A percentile compares a stretch with the other conserved stretches of the same genome.
Evolutionary conservation across 2,113 vertebrate genomes (phyloP).

Genomic region (Rhea americana): DNA sequence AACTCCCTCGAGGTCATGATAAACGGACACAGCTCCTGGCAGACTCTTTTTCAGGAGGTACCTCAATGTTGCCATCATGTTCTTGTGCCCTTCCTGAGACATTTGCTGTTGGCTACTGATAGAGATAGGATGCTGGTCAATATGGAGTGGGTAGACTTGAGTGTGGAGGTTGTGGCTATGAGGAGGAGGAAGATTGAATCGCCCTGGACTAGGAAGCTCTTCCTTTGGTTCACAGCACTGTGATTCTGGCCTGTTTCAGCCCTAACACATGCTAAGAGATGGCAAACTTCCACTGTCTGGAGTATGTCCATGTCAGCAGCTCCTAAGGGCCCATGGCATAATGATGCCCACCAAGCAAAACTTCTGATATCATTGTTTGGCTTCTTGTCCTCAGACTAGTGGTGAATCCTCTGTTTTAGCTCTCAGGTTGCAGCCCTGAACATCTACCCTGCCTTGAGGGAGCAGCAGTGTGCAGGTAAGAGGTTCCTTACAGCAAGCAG

Average conservation of each 20-base stretch:
- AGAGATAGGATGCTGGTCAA: neutral
- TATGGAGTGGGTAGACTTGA: neutral
- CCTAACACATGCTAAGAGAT: neutral
- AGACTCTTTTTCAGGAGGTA: neutral
- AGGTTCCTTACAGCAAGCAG: neutral
- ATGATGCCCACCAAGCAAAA: neutral
- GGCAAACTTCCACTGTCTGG: neutral
- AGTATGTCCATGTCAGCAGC: neutral
- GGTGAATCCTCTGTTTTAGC: neutral
- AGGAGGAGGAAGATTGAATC: neutral
- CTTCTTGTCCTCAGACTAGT: neutral
- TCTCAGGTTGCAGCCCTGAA: neutral
- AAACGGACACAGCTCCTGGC: neutral
- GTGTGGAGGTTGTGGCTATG: neutral
- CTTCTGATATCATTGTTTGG: neutral
- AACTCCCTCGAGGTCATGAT: neutral
- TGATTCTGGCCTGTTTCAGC: neutral
- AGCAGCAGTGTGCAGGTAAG: too few species aligned
- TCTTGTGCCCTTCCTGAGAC: neutral
- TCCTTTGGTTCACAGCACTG: neutral
- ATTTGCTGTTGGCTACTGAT: neutral
- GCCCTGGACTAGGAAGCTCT: neutral
- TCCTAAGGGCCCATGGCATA: neutral
- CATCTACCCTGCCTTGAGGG: fast-evolving
- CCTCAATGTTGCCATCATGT: fast-evolving